Base-by-base conservation (phyloP, 1,140 invertebrate genomes). In the Brachionus calyciflorus region DNA sequence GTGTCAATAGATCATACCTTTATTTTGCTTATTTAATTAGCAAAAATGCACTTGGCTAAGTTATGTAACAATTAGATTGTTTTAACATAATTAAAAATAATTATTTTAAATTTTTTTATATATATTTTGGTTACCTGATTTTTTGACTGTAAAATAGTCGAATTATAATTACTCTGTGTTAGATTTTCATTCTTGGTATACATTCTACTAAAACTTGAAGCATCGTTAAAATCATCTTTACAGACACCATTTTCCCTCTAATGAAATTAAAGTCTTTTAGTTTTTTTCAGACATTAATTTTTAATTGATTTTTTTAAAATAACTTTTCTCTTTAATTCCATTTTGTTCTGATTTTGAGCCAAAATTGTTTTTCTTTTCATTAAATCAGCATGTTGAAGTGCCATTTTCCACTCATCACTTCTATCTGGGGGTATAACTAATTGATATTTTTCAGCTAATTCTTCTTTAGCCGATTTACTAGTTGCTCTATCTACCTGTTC, bases 371-470 rank as follows among this genome's bases (percentile, higher is more conserved):
- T 37, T 21, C 7, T 68, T 14, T 7, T 41, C 2, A 63, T 37
- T 6, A 63, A 17, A n/a, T 65, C 60, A 19, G 76, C 76, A 14
- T 49, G 37, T 6, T 41, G 12, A 14, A 77, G 24, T 1, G 76
- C 76, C 9, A 17, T 24, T 9, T 77, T 40, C 76, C 76, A 77
- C 10, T 60, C 26, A n/a, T 77, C 57, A 19, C 55, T 46, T 41
- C 17, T 60, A 49, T 53, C 30, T 0, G 37, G 24, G 6, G 76
- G 37, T 21, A 77, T 33, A 51, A 63, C 65, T 21, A 77, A 40
- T 68, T 77, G 55, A 41, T 48, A 77, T 19, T 44, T 19, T 77
- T 77, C 44, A 1, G 60, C 55, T 40, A 77, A 24, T 37, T 77
- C 44, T 53, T 77, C 55, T 51, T 77, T 77, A 12, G 53, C 40